Evolutionary conservation across 64 coral and sea anemone species (phyloP).

Genomic region (Platygyra sinensis): DNA sequence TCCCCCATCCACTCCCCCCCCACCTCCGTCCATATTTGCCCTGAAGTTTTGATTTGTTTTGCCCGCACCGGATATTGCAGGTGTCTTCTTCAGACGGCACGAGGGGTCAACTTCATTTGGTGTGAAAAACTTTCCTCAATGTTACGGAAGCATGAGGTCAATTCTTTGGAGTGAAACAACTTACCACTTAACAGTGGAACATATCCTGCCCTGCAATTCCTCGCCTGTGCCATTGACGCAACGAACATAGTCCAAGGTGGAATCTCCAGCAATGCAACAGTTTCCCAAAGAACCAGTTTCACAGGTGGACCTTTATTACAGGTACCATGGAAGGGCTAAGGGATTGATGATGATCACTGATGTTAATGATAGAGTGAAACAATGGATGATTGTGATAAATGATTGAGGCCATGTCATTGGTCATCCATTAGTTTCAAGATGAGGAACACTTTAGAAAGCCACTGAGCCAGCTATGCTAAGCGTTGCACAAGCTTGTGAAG

Average conservation of each 20-base stretch:
- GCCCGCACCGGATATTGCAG: slow-evolving; percentile 30
- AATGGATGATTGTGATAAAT: slow-evolving; percentile 74
- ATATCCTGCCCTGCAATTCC: slow-evolving; percentile 92
- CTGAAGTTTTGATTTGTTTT: no score
- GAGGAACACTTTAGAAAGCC: slow-evolving; percentile 95
- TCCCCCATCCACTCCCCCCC: no score
- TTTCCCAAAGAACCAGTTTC: slow-evolving; percentile 39
- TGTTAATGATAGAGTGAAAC: slow-evolving; percentile 14
- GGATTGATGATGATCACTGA: slow-evolving; percentile 64
- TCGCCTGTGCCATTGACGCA: slow-evolving; percentile 55
- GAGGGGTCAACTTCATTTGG: no score
- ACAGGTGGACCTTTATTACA: slow-evolving; percentile 75
- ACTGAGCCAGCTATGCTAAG: slow-evolving; percentile 82
- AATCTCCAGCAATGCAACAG: slow-evolving; percentile 20
- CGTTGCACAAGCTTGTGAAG: slow-evolving; percentile 61
- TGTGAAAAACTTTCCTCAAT: no score
- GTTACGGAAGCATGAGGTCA: neutral
- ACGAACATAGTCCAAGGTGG: slow-evolving; percentile 6
- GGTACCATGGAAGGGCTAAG: slow-evolving; percentile 92
- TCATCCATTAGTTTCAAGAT: slow-evolving; percentile 99
- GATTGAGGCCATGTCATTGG: slow-evolving; percentile 99
- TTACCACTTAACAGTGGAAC: slow-evolving; percentile 86
- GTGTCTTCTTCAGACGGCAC: slow-evolving; percentile 8
- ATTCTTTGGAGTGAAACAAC: slow-evolving; percentile 20
- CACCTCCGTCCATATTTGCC: no score